These are phyloP conservation scores for Phenganax subtilis DNA, from an alignment of 92 coral and sea anemone genomes.

Conservation along the genomic window DNA sequence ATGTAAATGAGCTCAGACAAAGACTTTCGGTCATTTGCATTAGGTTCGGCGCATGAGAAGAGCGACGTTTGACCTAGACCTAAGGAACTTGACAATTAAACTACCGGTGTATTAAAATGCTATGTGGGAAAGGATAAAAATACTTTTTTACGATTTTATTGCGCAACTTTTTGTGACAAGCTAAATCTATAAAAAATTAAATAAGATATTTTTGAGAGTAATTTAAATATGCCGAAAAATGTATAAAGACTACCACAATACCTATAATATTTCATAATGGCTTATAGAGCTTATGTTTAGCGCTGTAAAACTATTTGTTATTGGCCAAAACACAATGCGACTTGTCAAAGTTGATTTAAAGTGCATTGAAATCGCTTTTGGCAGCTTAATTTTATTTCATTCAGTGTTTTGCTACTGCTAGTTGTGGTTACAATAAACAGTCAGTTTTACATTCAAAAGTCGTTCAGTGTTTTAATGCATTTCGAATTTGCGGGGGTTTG, in stretches of 20 bases:
- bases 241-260: background rate
- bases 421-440: background rate
- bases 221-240: background rate
- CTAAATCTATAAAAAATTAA: no score
- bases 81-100: no score
- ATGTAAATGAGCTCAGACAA: no score
- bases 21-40: no score
- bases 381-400: background rate
- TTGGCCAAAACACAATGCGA: background rate
- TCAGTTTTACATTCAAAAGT: no score
- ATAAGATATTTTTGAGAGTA: no score
- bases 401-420: background rate
- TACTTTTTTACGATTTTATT: background rate
- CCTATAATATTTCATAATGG: conserved; percentile 6
- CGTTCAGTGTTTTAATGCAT: no score
- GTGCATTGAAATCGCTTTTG: conserved; percentile 19
- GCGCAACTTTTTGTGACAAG: background rate
- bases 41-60: no score
- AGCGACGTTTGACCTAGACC: no score
- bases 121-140: background rate
- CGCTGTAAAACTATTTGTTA: conserved; percentile 1
- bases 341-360: conserved; percentile 16
- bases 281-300: conserved; percentile 13
- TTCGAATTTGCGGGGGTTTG: no score
- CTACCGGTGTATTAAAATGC: background rate